Base-by-base conservation (phyloP, 2,797 vertebrate genomes). In the Leontopithecus rosalia region DNA sequence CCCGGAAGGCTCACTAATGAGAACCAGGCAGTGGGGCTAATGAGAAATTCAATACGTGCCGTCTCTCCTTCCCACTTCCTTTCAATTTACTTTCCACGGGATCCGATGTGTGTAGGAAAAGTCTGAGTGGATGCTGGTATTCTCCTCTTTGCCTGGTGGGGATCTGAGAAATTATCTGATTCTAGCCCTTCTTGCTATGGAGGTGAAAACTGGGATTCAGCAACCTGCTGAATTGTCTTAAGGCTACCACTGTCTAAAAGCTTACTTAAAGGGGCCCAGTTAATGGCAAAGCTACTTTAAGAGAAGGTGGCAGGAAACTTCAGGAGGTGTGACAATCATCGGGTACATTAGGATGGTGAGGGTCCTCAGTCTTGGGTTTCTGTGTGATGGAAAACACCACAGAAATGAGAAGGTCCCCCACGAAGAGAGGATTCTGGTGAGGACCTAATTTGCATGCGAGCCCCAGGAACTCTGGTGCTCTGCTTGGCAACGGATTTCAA, bases 1-100 rank as follows among this genome's bases (percentile, higher is more conserved):
- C 97, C 97, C 97, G 96, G 96, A 97, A 97, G 97, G 33, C 95
- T 97, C 57, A 0, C 97, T 98, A 98, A 98, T 97, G 97, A 98
- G 97, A 97, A 97, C 97, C 97, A 98, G 98, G 97, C 97, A 95
- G 88, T 75, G 39, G 64, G 96, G 90, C 97, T 98, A 97, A 98
- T 98, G 97, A 98, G 98, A 96, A 97, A 97, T 77, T 94, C 96
- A 96, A 97, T 95, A 75, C 2, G 0, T 33, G 91, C 94, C 55
- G 82, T 81, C 95, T 96, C 92, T 97, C 80, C 90, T 95, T 64
- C 87, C 94, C 52, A 4, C 91, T 93, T 92, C 94, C 92, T 97
- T 95, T 96, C 96, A 75, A 82, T 96, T 97, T 95, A 46, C 96
- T 96, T 97, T 97, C 91, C 72, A 30, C 17, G 0, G 73, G 86